A percentile compares a stretch with the other conserved stretches of the same genome.
Evolutionary conservation across 2,888 invertebrate species (phyloP).

Genomic region (Synanthedon andrenaeformis): DNA sequence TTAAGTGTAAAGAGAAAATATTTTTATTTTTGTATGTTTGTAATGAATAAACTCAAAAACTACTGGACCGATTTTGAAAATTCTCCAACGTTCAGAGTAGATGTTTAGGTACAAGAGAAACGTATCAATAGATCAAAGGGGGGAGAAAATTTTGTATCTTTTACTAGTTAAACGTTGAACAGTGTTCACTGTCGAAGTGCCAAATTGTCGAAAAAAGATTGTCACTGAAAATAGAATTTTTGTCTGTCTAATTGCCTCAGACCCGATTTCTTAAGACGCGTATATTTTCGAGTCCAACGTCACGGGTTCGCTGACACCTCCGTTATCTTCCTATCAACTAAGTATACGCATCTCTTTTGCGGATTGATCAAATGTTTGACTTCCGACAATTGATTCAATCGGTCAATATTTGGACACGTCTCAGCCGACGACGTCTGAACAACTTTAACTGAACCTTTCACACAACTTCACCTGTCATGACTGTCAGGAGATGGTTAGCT

Average conservation of each 20-base stretch:
- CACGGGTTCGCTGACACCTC: slow-evolving; percentile 23
- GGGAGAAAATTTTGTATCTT: slow-evolving; percentile 2
- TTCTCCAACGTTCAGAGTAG: too few species aligned
- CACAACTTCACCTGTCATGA: too few species aligned
- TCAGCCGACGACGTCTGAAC: too few species aligned
- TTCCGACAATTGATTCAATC: too few species aligned
- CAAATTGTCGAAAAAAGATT: slow-evolving; percentile 38
- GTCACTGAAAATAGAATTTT: slow-evolving; percentile 30
- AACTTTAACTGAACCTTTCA: too few species aligned
- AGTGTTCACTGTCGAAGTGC: slow-evolving; percentile 15
- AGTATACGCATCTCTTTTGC: not conserved
- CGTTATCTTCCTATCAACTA: not conserved
- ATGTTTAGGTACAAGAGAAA: not conserved
- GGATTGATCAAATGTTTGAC: slow-evolving; percentile 1
- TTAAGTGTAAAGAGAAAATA: too few species aligned
- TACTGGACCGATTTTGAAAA: too few species aligned
- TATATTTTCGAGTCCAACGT: slow-evolving; percentile 10
- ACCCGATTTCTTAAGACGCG: not conserved
- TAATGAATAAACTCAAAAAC: too few species aligned
- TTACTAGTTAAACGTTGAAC: not conserved
- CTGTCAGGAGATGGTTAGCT: too few species aligned
- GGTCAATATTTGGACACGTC: too few species aligned
- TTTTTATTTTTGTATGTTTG: too few species aligned
- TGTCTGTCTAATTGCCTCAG: slow-evolving; percentile 23
- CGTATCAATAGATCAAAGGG: slow-evolving; percentile 13